A percentile compares a stretch with the other conserved stretches of the same genome.
Evolutionary conservation across 2,888 invertebrate species (phyloP).

Genomic region (Stenotaenia linearis): DNA sequence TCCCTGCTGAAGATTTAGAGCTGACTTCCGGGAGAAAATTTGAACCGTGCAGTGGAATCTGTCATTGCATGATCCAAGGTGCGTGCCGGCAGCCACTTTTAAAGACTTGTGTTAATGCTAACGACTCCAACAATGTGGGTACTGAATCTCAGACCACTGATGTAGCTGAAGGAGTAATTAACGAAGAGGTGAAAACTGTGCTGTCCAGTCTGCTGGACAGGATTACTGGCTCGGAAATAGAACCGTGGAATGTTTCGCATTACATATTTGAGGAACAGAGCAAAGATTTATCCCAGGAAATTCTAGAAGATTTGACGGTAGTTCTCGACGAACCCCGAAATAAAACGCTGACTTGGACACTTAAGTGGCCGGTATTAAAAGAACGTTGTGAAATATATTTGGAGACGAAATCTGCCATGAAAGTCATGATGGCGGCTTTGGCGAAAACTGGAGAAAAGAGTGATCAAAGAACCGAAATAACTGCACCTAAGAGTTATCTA

Average conservation of each 20-base stretch:
- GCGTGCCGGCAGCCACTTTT: not conserved
- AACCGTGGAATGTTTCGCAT: not conserved
- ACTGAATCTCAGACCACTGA: not conserved
- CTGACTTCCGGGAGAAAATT: not conserved
- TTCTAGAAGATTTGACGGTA: conserved; percentile 60
- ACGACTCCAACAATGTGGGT: not conserved
- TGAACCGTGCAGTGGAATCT: conserved; percentile 19
- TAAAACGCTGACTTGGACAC: conserved; percentile 65
- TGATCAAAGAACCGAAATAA: no score
- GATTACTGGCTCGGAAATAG: not conserved
- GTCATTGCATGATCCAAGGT: conserved; percentile 22
- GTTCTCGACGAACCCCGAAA: conserved; percentile 65
- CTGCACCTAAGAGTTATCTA: no score
- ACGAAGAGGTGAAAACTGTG: not conserved
- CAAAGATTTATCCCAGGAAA: conserved; percentile 37
- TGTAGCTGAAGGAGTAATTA: not conserved
- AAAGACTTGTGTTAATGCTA: not conserved
- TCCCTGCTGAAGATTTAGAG: not conserved
- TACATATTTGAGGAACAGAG: not conserved
- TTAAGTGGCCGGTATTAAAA: conserved; percentile 56
- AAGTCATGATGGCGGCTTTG: not conserved
- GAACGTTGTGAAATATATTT: conserved; percentile 49
- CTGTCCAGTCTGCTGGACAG: not conserved
- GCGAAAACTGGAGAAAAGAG: not conserved
- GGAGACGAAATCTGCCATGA: not conserved